Evolutionary conservation across 2,888 invertebrate species (phyloP), one percentile per base, ranked within the genome.

Genomic region (Drosophila differens): DNA sequence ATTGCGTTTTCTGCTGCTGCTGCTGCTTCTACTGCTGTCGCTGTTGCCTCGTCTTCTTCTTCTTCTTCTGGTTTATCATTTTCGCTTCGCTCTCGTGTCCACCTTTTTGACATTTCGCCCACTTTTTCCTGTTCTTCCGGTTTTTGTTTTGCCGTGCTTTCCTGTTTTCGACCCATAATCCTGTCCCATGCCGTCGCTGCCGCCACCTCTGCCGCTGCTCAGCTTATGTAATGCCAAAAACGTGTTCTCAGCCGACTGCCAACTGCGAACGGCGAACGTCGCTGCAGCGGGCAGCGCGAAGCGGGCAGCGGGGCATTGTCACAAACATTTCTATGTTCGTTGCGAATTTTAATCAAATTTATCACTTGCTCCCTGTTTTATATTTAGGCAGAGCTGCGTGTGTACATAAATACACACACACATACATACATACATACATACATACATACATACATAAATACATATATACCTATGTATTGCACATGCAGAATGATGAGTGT

Each of bases 91-190:
- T 76, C 62, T 70, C 25, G 63, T 83, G 79, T 83, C 84, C 84
- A 89, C 79, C 39, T 82, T 85, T 90, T 86, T 85, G 91, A 87
- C 89, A 85, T 90, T 90, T 90, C 91, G 90, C 90, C 91, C 91
- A 90, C 91, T 91, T 90, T 90, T 90, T 90, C 87, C 91, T 81
- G 89, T 89, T 91, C 89, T 89, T 90, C 90, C 88, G 91, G 90
- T 85, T 89, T 90, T 89, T 90, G 86, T 85, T 85, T 86, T 87
- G 83, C 74, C 75, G 28, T 74, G 84, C 81, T 90, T 87, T 90
- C 89, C 85, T 90, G 90, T 90, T 87, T 86, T 82, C 82, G 89
- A 87, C 88, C 85, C 85, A 84, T 78, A 87, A 89, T 90, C 86
- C 89, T 85, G 79, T 77, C 86, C 85, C 74, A 81, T 78, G 55